These are phyloP conservation scores for Leptodactylus fallax DNA, from an alignment of 2,797 vertebrate genomes.

Conservation along the genomic window DNA sequence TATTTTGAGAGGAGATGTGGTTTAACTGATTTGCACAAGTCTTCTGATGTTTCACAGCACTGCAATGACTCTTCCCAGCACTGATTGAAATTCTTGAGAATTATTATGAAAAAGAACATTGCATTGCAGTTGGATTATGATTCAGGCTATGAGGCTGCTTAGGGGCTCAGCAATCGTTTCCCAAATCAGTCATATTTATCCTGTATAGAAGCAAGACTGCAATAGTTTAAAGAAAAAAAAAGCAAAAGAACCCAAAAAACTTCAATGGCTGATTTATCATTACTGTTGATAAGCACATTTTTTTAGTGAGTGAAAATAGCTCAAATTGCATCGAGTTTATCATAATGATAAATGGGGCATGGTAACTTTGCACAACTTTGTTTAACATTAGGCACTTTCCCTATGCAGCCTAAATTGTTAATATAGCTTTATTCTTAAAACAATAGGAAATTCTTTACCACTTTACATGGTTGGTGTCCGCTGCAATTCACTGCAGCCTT, in stretches of 20 bases:
- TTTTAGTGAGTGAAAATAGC: background rate
- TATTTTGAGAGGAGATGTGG: background rate
- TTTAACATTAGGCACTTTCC: background rate
- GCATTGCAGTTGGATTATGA: background rate
- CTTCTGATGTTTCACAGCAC: conserved; percentile 1
- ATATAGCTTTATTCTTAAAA: background rate
- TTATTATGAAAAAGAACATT: background rate
- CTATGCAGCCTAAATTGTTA: background rate
- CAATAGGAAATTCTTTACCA: background rate
- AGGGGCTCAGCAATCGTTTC: background rate
- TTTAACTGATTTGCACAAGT: background rate
- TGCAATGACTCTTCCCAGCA: background rate
- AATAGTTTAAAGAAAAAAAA: background rate
- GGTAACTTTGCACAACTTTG: background rate
- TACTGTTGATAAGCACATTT: background rate
- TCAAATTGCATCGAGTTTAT: background rate
- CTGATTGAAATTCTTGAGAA: conserved; percentile 4
- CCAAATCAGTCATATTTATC: background rate
- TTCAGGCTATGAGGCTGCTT: background rate
- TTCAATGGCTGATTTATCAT: no score
- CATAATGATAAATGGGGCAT: background rate
- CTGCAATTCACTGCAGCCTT: no score
- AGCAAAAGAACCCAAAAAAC: background rate
- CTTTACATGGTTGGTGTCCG: no score
- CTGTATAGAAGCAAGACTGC: background rate